Percentiles rank a stretch among this genome's conserved stretches.
phyloP scores from a whole-genome alignment of 1,140 invertebrate species.

The Drosophila persimilis region DNA sequence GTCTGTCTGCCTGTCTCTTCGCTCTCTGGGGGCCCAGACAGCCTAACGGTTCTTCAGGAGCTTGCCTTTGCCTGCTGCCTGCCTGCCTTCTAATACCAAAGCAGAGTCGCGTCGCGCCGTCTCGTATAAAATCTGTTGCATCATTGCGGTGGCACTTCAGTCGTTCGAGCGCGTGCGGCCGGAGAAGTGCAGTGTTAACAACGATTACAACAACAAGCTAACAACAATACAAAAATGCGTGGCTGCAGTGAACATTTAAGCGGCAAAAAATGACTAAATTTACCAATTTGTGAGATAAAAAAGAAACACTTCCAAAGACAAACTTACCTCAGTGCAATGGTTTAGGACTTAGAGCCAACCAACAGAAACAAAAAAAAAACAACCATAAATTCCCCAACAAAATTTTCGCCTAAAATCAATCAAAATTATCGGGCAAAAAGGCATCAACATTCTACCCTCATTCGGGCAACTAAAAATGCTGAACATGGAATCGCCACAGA shows the following conservation, averaged over 20 bases:
- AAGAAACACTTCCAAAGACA: slow-evolving; percentile 26
- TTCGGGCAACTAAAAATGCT: slow-evolving; percentile 79
- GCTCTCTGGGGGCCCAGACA: slow-evolving; percentile 19
- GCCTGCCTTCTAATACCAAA: slow-evolving; percentile 59
- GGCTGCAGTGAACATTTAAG: slow-evolving; percentile 63
- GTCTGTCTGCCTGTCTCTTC: slow-evolving; percentile 29
- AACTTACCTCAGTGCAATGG: slow-evolving; percentile 37
- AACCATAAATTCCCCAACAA: background rate
- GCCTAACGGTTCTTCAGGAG: slow-evolving; percentile 79
- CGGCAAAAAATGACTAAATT: slow-evolving; percentile 37
- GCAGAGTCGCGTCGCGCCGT: slow-evolving; percentile 39
- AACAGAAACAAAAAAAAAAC: slow-evolving; percentile 1
- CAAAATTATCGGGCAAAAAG: slow-evolving; percentile 53
- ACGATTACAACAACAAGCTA: slow-evolving; percentile 17
- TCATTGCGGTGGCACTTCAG: slow-evolving; percentile 83
- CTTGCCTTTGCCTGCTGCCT: slow-evolving; percentile 14
- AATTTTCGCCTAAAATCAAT: slow-evolving; percentile 15
- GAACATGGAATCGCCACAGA: slow-evolving; percentile 89
- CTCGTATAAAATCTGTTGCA: slow-evolving; percentile 83
- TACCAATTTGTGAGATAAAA: slow-evolving; percentile 31
- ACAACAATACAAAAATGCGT: slow-evolving; percentile 31
- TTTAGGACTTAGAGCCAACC: slow-evolving; percentile 6
- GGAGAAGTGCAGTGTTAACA: slow-evolving; percentile 51
- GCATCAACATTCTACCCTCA: slow-evolving; percentile 81
- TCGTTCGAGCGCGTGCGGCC: slow-evolving; percentile 78